Evolutionary conservation across 92 coral and sea anemone species (phyloP).

Genomic region (Siderastrea radians): DNA sequence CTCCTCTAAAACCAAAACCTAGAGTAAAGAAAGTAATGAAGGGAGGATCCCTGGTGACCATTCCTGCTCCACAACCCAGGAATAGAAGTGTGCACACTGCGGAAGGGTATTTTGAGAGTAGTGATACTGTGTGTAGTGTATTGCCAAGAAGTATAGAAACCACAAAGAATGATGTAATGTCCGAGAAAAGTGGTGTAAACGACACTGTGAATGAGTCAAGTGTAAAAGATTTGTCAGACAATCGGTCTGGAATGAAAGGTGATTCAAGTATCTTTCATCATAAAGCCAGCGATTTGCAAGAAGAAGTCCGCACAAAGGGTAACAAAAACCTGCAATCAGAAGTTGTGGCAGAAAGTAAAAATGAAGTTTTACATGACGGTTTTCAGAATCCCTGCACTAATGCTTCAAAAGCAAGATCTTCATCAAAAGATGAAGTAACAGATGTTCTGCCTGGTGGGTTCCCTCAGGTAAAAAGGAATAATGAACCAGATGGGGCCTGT

Average conservation of each 20-base stretch:
- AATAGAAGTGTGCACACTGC: not conserved
- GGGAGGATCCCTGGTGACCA: constrained; percentile 74
- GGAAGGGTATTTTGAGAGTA: not conserved
- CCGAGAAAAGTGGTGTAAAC: not conserved
- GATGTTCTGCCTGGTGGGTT: not conserved
- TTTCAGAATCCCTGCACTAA: not conserved
- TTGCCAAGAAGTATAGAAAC: not conserved
- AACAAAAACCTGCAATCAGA: not conserved
- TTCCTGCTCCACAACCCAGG: constrained; percentile 61
- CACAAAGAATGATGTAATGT: not conserved
- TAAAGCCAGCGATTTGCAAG: not conserved
- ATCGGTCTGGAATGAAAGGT: not conserved
- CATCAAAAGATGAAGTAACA: not conserved
- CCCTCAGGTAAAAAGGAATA: not conserved
- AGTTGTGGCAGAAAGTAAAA: not conserved
- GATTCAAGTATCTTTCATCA: not conserved
- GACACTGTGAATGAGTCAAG: not conserved
- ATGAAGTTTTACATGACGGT: not conserved
- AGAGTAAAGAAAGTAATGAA: constrained; percentile 78
- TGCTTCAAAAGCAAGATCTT: not conserved
- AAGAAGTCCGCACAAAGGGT: not conserved
- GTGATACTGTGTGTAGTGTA: not conserved
- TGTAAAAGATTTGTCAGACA: not conserved
- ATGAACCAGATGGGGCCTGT: not conserved
- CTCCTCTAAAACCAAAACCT: constrained; percentile 42